Evolutionary conservation across 1,140 invertebrate species (phyloP).

Genomic region (Cylas formicarius): DNA sequence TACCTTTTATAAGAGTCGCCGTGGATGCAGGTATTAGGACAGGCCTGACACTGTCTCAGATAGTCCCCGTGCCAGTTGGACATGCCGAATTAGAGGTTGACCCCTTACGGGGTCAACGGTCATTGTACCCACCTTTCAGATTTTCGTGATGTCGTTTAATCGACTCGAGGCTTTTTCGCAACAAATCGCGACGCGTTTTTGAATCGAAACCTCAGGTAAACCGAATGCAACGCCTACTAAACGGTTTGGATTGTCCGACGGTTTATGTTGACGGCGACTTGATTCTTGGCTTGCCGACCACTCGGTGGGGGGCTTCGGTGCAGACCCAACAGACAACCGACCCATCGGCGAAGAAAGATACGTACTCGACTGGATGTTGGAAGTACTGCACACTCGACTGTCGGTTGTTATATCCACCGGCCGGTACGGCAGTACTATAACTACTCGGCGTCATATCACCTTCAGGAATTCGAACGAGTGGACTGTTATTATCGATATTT

Average conservation of each 20-base stretch:
- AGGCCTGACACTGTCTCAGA: slow-evolving; percentile 29
- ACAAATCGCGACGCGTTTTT: slow-evolving; percentile 8
- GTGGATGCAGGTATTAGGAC: slow-evolving; percentile 22
- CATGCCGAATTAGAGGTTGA: slow-evolving; percentile 12
- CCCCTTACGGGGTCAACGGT: slow-evolving; percentile 20
- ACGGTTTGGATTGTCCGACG: slow-evolving; percentile 8
- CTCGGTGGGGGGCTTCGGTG: slow-evolving; percentile 7
- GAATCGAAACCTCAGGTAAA: neutral
- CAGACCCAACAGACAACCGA: no score
- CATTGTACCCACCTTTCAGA: slow-evolving; percentile 21
- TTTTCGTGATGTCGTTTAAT: no score
- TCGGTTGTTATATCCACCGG: no score
- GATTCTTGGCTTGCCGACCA: slow-evolving; percentile 20
- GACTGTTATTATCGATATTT: no score
- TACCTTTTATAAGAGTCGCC: slow-evolving; percentile 30
- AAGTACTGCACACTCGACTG: no score
- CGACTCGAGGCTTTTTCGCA: neutral
- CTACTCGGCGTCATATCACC: no score
- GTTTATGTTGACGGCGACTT: slow-evolving; percentile 23
- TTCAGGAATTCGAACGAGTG: no score
- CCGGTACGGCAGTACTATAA: no score
- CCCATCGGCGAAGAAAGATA: no score
- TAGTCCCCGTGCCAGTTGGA: slow-evolving; percentile 30
- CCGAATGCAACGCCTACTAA: slow-evolving; percentile 13
- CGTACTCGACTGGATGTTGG: no score